phyloP scores from a whole-genome alignment of 2,888 invertebrate species.

The Galerucella calmariensis region DNA sequence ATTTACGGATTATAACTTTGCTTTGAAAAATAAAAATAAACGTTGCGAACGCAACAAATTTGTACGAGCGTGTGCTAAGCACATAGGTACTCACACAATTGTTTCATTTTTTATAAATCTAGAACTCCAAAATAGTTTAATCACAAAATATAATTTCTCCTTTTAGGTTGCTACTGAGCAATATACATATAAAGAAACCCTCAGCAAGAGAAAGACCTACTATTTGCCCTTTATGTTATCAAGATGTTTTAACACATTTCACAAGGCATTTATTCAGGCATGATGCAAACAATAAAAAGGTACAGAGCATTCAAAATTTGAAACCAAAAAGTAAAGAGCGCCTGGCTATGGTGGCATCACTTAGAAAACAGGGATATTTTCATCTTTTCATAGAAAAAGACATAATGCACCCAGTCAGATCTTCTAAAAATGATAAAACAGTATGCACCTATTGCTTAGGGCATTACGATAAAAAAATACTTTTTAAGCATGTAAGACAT shows the following conservation, averaged over 20 bases:
- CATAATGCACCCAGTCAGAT: slow-evolving; percentile 37
- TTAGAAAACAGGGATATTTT: slow-evolving; percentile 37
- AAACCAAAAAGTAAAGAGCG: slow-evolving; percentile 42
- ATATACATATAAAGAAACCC: background rate
- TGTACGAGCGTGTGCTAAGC: too few relatives aligned
- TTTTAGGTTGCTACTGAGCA: background rate
- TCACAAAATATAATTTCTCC: too few relatives aligned
- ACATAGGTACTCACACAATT: too few relatives aligned
- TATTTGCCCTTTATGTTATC: slow-evolving; percentile 42
- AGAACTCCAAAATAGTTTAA: too few relatives aligned
- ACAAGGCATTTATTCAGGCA: slow-evolving; percentile 38
- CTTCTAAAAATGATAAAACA: slow-evolving; percentile 33
- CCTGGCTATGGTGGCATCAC: slow-evolving; percentile 25
- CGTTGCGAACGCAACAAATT: too few relatives aligned
- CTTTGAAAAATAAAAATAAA: too few relatives aligned
- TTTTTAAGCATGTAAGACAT: slow-evolving; percentile 41
- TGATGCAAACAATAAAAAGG: slow-evolving; percentile 36
- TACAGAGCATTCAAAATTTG: slow-evolving; percentile 29
- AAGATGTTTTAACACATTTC: slow-evolving; percentile 41
- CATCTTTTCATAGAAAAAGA: slow-evolving; percentile 34
- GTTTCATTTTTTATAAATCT: too few relatives aligned
- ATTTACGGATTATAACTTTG: too few relatives aligned
- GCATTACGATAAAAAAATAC: slow-evolving; percentile 33
- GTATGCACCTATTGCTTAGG: slow-evolving; percentile 43
- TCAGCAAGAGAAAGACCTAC: slow-evolving; percentile 44